Evolutionary conservation across 2,888 invertebrate genomes (phyloP).

Genomic region (Apodemia zela): DNA sequence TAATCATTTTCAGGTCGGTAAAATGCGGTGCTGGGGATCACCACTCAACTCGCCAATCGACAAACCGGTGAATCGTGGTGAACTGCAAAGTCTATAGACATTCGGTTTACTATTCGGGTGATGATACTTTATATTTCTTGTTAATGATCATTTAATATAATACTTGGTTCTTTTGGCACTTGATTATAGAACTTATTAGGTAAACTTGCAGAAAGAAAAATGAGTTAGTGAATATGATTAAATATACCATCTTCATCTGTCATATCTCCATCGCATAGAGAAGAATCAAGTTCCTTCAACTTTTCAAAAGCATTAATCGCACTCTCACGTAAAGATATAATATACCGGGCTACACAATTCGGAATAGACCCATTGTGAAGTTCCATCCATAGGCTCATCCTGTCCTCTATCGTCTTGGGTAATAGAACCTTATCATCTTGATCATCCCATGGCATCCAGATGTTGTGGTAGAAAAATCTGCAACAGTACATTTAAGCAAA

Average conservation of each 20-base stretch:
- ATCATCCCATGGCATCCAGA: conserved; percentile 87
- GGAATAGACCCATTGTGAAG: conserved; percentile 65
- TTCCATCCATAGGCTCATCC: conserved; percentile 69
- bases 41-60: too few relatives aligned
- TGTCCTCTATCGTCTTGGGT: conserved; percentile 67
- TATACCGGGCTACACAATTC: conserved; percentile 51
- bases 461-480: conserved; percentile 83
- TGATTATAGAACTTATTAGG: too few relatives aligned
- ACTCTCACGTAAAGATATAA: conserved; percentile 56
- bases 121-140: too few relatives aligned
- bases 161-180: too few relatives aligned
- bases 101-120: too few relatives aligned
- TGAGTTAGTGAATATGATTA: not conserved
- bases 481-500: conserved; percentile 16
- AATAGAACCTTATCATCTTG: conserved; percentile 80
- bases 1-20: too few relatives aligned
- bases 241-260: conserved; percentile 64
- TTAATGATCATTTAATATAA: too few relatives aligned
- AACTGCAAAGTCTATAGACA: too few relatives aligned
- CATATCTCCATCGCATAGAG: conserved; percentile 59
- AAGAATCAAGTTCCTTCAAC: conserved; percentile 59
- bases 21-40: too few relatives aligned
- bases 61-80: too few relatives aligned
- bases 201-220: too few relatives aligned
- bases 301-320: conserved; percentile 66